Evolutionary conservation across 2,113 vertebrate species (phyloP).

Genomic region (human (Homo sapiens)): GRCh38 chr12:3009501-3010000

Average conservation of each 20-base stretch:
- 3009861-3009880: slow-evolving; percentile 66
- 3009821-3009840: slow-evolving; percentile 7
- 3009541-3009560: background rate
- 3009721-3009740: background rate
- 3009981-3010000: background rate
- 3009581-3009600: background rate
- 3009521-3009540: background rate
- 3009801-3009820: background rate
- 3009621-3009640: background rate
- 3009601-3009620: background rate
- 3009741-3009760: background rate
- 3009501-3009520: background rate
- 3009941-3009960: background rate
- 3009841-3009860: slow-evolving; percentile 14
- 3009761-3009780: background rate
- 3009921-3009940: slow-evolving; percentile 45
- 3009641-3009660: fast-evolving
- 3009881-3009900: slow-evolving; percentile 62
- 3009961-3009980: background rate
- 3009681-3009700: background rate
- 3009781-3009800: background rate
- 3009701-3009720: background rate
- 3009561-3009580: background rate
- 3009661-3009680: background rate
- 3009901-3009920: background rate